Evolutionary conservation across 2,113 vertebrate genomes (phyloP).

Genomic region (Carettochelys insculpta): DNA sequence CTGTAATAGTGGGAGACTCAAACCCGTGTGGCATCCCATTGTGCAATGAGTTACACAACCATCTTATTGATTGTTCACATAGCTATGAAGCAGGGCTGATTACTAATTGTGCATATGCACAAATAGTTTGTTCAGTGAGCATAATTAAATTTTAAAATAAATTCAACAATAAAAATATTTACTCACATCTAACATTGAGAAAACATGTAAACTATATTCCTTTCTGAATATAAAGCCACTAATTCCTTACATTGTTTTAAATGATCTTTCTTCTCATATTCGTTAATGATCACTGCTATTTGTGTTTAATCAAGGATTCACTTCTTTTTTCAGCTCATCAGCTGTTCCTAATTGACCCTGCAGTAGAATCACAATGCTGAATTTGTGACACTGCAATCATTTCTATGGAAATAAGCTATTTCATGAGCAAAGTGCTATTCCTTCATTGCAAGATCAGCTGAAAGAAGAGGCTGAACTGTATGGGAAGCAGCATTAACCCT

Average conservation of each 20-base stretch:
- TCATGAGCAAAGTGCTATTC: slow-evolving; percentile 39
- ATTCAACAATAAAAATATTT: neutral
- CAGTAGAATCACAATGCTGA: slow-evolving; percentile 49
- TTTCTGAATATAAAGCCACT: neutral
- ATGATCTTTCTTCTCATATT: slow-evolving; percentile 21
- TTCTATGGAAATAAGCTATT: slow-evolving; percentile 57
- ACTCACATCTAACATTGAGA: neutral
- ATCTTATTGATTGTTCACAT: neutral
- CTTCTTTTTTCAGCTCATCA: slow-evolving; percentile 47
- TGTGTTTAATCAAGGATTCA: slow-evolving; percentile 60
- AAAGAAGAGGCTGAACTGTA: slow-evolving; percentile 17
- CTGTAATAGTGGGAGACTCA: neutral
- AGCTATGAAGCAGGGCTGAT: neutral
- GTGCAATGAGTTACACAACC: neutral
- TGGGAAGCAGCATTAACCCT: slow-evolving; percentile 23
- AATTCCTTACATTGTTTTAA: neutral
- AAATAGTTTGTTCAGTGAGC: neutral
- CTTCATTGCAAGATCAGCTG: slow-evolving; percentile 10
- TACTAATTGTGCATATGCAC: neutral
- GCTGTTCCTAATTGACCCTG: slow-evolving; percentile 60
- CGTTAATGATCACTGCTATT: slow-evolving; percentile 40
- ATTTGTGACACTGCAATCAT: slow-evolving; percentile 52
- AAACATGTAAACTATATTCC: neutral
- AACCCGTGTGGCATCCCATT: neutral
- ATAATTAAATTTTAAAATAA: slow-evolving; percentile 6